Evolutionary conservation across 2,797 vertebrate genomes (phyloP), one percentile per base, ranked within the genome.

Genomic region (Vespertilio murinus): DNA sequence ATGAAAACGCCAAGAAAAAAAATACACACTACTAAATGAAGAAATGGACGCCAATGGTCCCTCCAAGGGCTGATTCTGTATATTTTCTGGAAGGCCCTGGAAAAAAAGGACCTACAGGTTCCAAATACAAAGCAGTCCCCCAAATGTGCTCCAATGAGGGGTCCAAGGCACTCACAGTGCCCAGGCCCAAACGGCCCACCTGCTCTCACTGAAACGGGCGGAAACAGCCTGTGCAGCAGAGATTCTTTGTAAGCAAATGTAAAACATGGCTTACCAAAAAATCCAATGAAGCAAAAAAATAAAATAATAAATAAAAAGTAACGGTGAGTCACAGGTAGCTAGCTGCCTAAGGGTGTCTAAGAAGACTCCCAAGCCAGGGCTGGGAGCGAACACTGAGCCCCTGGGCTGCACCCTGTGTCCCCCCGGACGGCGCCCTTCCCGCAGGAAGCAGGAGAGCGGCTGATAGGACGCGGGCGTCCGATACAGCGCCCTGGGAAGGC

Each of bases 401-500:
- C 89, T 42, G 0, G 22, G 80, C 93, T 94, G 90, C 90, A 75
- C 59, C 78, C 71, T 20, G 67, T 8, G 91, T 79, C 82, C 88
- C 95, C 96, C 92, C 78, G 95, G 94, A 91, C 94, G 71, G 33
- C 11, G 20, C 91, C 65, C 78, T 96, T 96, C 95, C 96, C 88
- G 91, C 83, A 97, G 96, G 96, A 97, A 96, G 94, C 94, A 82
- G 92, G 86, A 94, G 80, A 87, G 78, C 52, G 65, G 93, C 95
- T 95, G 96, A 95, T 97, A 95, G 3, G 87, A 93, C 95, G 77
- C 59, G 87, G 95, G 64, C 42, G 69, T 88, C 10, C 90, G 95
- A 97, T 94, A 97, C 77, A 78, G 52, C 52, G 88, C 91, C 85
- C 81, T 69, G 84, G 49, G 90, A 94, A 93, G 91, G 79, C 93